Base-by-base conservation (phyloP, 1,140 invertebrate genomes). In the Drosophila truncata region DNA sequence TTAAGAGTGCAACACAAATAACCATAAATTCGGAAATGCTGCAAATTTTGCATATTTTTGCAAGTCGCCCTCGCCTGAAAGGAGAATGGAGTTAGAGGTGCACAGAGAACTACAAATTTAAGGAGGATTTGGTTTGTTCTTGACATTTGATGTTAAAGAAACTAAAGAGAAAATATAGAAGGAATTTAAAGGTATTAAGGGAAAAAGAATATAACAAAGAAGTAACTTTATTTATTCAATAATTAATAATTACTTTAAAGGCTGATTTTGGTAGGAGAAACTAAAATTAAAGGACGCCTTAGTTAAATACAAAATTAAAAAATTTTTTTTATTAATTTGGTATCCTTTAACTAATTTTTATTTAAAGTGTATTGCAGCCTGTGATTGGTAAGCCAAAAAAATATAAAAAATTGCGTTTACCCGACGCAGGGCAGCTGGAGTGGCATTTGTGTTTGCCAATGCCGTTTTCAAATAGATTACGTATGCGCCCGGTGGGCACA, bases 1-100 rank as follows among this genome's bases (percentile, higher is more conserved):
- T 88, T 88, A 88, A 90, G 85, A 90, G 84, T 88, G 84, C 84
- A 88, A 78, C 84, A 88, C 85, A 88, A 88, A 88, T 88, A 88
- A 88, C 84, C 84, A 88, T 88, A 88, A 88, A 88, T 88, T 88
- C 77, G 65, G 46, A 81, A 88, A 87, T 84, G 85, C 80, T 90
- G 84, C 84, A 90, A 84, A 90, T 81, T 84, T 84, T 88, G 84
- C 84, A 88, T 90, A 87, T 88, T 88, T 88, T 66, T 81, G 76
- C 66, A 55, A 72, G 69, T 80, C 64, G 31, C 57, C 67, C 44
- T 39, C 67, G 79, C 86, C 57, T 50, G 66, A 49, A 33, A 31
- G 31, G 37, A 41, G 35, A 16, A 20, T 20, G 37, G 39, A 35
- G 64, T 16, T 55, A 6, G 20, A 55, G 33, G 20, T 55, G 52